Evolutionary conservation across 2,888 invertebrate genomes (phyloP), one percentile per base, ranked within the genome.

Genomic region (Pogonocherus hispidulus): DNA sequence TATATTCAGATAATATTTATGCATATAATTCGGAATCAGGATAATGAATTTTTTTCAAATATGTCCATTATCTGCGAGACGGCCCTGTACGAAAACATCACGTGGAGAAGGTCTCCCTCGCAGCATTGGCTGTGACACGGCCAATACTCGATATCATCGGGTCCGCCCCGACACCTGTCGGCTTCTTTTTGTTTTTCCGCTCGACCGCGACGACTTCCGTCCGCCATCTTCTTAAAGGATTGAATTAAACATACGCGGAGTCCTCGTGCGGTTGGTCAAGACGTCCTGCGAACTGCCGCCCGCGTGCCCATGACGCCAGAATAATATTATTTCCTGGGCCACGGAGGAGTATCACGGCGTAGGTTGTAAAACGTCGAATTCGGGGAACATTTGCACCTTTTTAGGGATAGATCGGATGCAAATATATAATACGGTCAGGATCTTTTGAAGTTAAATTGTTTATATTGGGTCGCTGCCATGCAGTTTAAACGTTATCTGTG

Each of bases 91-190:
- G n/a, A 27, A 23, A 46, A 49, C 49, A 49, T 32, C 64, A 62
- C 62, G 62, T 51, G 62, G 51, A 62, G 62, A 37, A 62, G 14
- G 56, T 37, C 54, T 51, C 49, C 44, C 68, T 68, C 67, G 75
- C 74, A 78, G 82, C 80, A 82, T 82, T 81, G 82, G 82, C 79
- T 78, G 78, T 78, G 79, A 77, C 77, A 80, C 79, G 79, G 78
- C 82, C 82, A 81, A 82, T 81, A 79, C 81, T 76, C 71, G 76
- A 74, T 70, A 70, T 75, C 75, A 67, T 73, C 69, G 51, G 66
- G 69, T 71, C 67, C 74, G 71, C 76, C 78, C 72, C 74, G 72
- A 71, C 77, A 80, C 81, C 80, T 79, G 78, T 75, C 76, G 73
- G 70, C 72, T 73, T 76, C 77, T 80, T 81, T 79, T 80, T 74